A percentile compares a stretch with the other conserved stretches of the same genome.
Evolutionary conservation across 2,888 invertebrate species (phyloP).

Genomic region (Homarus gammarus): DNA sequence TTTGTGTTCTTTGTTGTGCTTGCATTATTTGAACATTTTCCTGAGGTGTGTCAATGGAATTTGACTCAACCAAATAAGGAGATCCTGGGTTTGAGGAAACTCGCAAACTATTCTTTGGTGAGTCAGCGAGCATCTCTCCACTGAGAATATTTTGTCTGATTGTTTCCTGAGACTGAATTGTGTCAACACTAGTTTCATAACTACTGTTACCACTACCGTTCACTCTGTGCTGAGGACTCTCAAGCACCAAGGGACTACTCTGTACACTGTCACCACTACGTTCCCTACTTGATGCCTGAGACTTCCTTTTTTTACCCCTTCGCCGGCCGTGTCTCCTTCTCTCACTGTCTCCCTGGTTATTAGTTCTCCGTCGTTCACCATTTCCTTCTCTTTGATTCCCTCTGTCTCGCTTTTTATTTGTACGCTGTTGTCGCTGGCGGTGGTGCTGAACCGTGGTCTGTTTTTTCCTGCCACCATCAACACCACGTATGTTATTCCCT

Average conservation of each 20-base stretch:
- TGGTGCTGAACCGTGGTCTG: background rate
- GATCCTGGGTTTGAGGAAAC: background rate
- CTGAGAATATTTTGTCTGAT: slow-evolving; percentile 8
- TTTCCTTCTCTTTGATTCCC: background rate
- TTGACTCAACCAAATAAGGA: slow-evolving; percentile 16
- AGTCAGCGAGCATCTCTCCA: slow-evolving; percentile 65
- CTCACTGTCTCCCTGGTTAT: background rate
- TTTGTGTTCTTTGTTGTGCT: slow-evolving; percentile 14
- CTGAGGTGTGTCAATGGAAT: slow-evolving; percentile 41
- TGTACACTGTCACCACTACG: background rate
- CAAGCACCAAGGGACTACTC: background rate
- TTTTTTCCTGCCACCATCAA: background rate
- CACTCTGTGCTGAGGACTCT: background rate
- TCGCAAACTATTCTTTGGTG: slow-evolving; percentile 24
- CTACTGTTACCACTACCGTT: slow-evolving; percentile 14
- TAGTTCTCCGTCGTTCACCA: background rate
- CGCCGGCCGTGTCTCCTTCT: background rate
- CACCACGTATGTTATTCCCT: background rate
- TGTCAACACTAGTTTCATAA: background rate
- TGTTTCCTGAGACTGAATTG: background rate
- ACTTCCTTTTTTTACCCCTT: background rate
- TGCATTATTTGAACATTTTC: slow-evolving; percentile 21
- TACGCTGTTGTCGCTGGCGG: background rate
- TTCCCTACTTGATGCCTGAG: background rate
- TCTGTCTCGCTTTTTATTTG: background rate